These are phyloP conservation scores for Hippopotamyrus pictus DNA, from an alignment of 2,797 vertebrate genomes.

Conservation along the genomic window DNA sequence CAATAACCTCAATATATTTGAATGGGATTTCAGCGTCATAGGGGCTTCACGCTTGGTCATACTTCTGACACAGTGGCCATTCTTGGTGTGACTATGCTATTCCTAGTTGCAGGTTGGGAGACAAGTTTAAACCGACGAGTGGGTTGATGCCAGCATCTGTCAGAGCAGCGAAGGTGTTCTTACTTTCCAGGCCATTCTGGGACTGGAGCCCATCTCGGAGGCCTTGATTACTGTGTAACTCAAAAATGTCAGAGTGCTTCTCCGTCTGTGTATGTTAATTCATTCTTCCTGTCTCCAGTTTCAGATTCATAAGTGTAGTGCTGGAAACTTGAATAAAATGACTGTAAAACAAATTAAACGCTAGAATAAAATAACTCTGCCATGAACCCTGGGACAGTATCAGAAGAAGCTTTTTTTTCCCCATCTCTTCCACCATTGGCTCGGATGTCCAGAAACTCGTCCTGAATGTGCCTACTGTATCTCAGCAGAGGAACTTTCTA, in stretches of 20 bases:
- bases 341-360: neutral
- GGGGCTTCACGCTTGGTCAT: neutral
- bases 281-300: neutral
- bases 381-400: neutral
- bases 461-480: neutral
- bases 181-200: neutral
- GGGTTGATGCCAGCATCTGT: neutral
- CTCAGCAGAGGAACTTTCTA: neutral
- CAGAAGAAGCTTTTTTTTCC: neutral
- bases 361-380: neutral
- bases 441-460: neutral
- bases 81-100: neutral
- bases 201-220: neutral
- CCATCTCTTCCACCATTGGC: slow-evolving; percentile 12
- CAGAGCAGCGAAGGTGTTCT: neutral
- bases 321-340: neutral
- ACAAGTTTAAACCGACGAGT: neutral
- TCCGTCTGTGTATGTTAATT: neutral
- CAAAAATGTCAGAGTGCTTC: neutral
- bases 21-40: neutral
- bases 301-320: neutral
- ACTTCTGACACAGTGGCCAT: neutral
- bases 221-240: neutral
- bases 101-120: neutral
- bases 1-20: neutral